Evolutionary conservation across 1,140 invertebrate genomes (phyloP).

Genomic region (Bombus waltoni): DNA sequence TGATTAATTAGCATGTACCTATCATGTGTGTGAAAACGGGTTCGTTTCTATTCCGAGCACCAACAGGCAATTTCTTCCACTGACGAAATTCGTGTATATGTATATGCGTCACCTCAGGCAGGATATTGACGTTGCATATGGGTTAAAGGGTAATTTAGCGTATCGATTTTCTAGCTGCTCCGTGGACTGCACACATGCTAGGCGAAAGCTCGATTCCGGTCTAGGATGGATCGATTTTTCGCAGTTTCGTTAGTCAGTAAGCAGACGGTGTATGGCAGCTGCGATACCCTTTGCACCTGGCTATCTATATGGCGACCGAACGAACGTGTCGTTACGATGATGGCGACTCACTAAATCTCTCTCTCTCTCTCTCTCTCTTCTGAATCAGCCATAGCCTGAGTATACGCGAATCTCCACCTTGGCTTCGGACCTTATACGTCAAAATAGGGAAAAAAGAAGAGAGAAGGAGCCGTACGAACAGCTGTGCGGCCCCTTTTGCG

Average conservation of each 20-base stretch:
- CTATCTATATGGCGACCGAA: slow-evolving; percentile 36
- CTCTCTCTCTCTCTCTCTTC: slow-evolving; percentile 19
- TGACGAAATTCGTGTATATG: not conserved
- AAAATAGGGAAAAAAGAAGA: slow-evolving; percentile 32
- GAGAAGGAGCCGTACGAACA: slow-evolving; percentile 47
- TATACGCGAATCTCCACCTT: slow-evolving; percentile 27
- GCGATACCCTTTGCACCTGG: slow-evolving; percentile 61
- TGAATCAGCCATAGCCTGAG: slow-evolving; percentile 15
- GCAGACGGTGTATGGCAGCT: slow-evolving; percentile 57
- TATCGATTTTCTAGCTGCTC: slow-evolving; percentile 21
- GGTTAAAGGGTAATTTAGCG: slow-evolving; percentile 34
- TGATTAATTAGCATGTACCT: not conserved
- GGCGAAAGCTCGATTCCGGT: slow-evolving; percentile 14
- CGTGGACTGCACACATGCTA: not conserved
- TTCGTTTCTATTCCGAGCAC: not conserved
- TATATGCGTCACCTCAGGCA: not conserved
- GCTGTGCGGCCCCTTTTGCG: slow-evolving; percentile 69
- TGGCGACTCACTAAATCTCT: slow-evolving; percentile 12
- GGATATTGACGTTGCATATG: slow-evolving; percentile 10
- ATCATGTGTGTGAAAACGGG: too few relatives aligned
- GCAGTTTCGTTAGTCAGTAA: slow-evolving; percentile 44
- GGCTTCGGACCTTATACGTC: slow-evolving; percentile 63
- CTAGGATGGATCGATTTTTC: slow-evolving; percentile 63
- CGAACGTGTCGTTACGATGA: slow-evolving; percentile 22
- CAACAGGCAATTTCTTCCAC: not conserved